These are phyloP conservation scores for Trachymyrmex septentrionalis DNA, from an alignment of 1,140 invertebrate species.

Conservation along the genomic window DNA sequence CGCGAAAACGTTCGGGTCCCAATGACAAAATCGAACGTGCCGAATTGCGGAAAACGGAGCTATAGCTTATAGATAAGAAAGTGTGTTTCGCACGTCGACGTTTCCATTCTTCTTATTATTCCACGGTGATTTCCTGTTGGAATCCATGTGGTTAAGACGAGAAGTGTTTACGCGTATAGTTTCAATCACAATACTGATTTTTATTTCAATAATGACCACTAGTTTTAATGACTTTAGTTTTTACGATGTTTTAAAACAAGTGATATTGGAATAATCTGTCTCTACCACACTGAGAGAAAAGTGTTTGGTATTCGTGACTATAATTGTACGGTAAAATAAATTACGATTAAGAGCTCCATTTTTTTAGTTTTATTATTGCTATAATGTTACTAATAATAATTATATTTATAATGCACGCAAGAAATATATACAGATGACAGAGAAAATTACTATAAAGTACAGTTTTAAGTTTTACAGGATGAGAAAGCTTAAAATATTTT, in stretches of 20 bases:
- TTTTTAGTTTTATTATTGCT: too few relatives aligned
- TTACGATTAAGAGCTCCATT: too few relatives aligned
- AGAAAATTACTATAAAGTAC: too few relatives aligned
- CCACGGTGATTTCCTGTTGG: conserved; percentile 14
- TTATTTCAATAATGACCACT: not conserved
- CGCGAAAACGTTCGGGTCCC: not conserved
- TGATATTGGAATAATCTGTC: not conserved
- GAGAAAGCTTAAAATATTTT: too few relatives aligned
- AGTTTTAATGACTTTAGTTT: not conserved
- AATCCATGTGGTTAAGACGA: not conserved
- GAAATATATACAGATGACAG: too few relatives aligned
- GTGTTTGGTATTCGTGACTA: too few relatives aligned
- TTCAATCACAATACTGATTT: not conserved
- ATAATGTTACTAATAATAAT: too few relatives aligned
- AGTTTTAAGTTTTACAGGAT: too few relatives aligned
- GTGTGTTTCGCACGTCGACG: conserved; percentile 33
- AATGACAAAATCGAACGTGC: conserved; percentile 56
- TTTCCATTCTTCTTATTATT: conserved; percentile 12
- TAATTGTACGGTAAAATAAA: too few relatives aligned
- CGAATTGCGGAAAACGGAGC: conserved; percentile 45
- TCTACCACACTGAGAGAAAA: too few relatives aligned
- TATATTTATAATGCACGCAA: too few relatives aligned
- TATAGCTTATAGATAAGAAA: conserved; percentile 50
- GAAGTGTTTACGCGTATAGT: not conserved
- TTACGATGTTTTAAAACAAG: not conserved